Base-by-base conservation (phyloP, 1,140 invertebrate species). In the Hyles vespertilio region DNA sequence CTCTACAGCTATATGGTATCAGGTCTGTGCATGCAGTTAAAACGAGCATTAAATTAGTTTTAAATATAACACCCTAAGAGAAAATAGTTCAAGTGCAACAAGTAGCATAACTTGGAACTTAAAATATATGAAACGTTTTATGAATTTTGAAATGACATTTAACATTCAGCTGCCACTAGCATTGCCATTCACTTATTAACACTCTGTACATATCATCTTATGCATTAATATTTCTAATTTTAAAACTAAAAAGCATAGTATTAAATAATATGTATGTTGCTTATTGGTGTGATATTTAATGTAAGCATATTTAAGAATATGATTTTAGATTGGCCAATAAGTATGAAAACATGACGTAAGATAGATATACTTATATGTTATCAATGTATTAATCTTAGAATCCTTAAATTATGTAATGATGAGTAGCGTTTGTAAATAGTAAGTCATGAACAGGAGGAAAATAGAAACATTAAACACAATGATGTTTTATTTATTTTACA, bases 211-310 rank as follows among this genome's bases (percentile, higher is more conserved):
- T 11, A 48, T 48, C n/a, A 11, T 48, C 7, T 48, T n/a, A 8
- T 8, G 12, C 2, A 48, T 10, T n/a, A 48, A 5, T 48, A 10
- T n/a, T 10, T 48, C 7, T 22, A 7, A 10, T 5, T 48, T 11
- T 48, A 11, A 44, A 11, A 54, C 33, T 54, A 54, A 45, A 54
- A n/a, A 10, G 5, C 36, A 12, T 52, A 36, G 32, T 40, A 36
- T 34, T 52, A 52, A 32, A 8, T 32, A 32, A 8, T 52, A 12
- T 44, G 3, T 44, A 48, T 11, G 47, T 11, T 36, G 34, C 48
- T 55, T 55, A 54, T 63, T 51, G 56, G 61, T 63, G 61, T 63
- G 56, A 58, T 63, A 63, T 58, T 50, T 58, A 58, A 54, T 58
- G n/a, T 56, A 56, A 55, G 10, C 40, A 61, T 54, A 45, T 34